phyloP scores from a whole-genome alignment of 2,797 vertebrate species.

The Pseudochirops corinnae region DNA sequence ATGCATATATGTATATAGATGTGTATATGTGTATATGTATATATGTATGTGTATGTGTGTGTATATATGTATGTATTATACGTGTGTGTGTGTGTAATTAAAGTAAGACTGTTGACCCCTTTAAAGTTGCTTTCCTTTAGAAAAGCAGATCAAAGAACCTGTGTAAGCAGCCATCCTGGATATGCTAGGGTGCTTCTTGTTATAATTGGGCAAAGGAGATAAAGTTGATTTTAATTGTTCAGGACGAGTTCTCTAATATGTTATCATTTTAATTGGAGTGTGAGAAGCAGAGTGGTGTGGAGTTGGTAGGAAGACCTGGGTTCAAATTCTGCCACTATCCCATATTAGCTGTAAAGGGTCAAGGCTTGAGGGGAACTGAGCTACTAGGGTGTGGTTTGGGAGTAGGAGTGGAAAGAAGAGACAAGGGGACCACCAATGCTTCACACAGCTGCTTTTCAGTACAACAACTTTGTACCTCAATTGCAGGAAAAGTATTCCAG shows the following conservation, averaged over 20 bases:
- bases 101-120: too few species aligned
- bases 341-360: background rate
- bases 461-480: slow-evolving; percentile 86
- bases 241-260: slow-evolving; percentile 13
- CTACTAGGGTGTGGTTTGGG: background rate
- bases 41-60: too few species aligned
- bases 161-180: too few species aligned
- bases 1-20: too few species aligned
- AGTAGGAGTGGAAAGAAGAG: background rate
- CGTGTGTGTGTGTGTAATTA: too few species aligned
- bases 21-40: too few species aligned
- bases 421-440: background rate
- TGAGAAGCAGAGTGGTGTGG: background rate
- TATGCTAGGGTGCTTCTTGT: too few species aligned
- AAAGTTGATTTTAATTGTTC: slow-evolving; percentile 36
- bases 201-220: slow-evolving; percentile 15
- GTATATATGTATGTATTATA: too few species aligned
- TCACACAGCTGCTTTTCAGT: background rate
- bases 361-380: background rate
- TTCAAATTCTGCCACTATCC: background rate
- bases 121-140: too few species aligned
- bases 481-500: slow-evolving; percentile 86
- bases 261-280: background rate
- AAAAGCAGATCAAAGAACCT: too few species aligned
- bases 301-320: background rate